Evolutionary conservation across 2,888 invertebrate genomes (phyloP).

Genomic region (Dryobotodes eremita): DNA sequence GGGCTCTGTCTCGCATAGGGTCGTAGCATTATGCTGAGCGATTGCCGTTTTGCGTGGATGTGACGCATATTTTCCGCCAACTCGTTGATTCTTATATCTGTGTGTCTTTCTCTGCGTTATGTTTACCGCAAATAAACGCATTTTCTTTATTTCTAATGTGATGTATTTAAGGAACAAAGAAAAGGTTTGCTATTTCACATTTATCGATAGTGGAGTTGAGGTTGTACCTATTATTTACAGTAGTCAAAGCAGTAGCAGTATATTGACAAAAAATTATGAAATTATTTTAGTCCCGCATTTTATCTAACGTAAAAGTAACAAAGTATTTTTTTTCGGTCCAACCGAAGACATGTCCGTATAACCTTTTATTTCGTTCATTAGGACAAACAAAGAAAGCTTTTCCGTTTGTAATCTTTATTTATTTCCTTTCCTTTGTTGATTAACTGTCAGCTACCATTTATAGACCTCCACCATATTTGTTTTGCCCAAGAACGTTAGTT

Average conservation of each 20-base stretch:
- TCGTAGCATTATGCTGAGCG: too few relatives aligned
- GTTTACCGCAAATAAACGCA: too few relatives aligned
- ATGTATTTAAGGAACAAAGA: not conserved
- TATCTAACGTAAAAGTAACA: not conserved
- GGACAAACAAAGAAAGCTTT: not conserved
- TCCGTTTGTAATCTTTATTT: slow-evolving; percentile 12
- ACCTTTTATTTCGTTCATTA: slow-evolving; percentile 1
- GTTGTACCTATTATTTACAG: not conserved
- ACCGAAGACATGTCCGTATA: not conserved
- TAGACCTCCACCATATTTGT: not conserved
- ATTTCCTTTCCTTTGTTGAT: slow-evolving; percentile 27
- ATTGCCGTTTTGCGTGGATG: too few relatives aligned
- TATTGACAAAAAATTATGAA: not conserved
- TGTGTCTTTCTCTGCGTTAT: too few relatives aligned
- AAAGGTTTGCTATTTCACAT: not conserved
- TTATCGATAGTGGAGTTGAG: not conserved
- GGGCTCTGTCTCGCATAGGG: too few relatives aligned
- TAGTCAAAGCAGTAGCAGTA: not conserved
- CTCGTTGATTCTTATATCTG: too few relatives aligned
- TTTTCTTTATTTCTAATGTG: too few relatives aligned
- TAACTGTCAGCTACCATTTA: slow-evolving; percentile 4
- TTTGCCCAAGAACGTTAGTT: not conserved
- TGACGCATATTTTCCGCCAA: too few relatives aligned
- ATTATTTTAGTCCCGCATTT: not conserved
- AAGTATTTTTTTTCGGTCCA: not conserved